Evolutionary conservation across 2,797 vertebrate genomes (phyloP).

Genomic region (Myotis daubentonii): DNA sequence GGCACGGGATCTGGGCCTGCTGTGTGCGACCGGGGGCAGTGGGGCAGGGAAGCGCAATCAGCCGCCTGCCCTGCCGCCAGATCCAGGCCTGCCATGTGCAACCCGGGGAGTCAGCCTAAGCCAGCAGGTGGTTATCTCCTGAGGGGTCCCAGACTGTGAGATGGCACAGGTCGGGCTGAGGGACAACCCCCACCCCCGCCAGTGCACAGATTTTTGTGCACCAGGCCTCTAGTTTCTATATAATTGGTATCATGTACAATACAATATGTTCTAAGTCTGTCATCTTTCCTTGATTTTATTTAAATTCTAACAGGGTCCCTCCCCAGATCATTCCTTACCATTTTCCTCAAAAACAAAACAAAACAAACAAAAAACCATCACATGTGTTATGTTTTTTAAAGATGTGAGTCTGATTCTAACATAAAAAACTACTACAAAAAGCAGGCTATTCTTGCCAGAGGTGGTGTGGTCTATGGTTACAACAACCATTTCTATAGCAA

Average conservation of each 20-base stretch:
- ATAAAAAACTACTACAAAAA: not conserved
- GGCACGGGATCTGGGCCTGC: no score
- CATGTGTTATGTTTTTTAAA: not conserved
- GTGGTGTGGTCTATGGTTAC: not conserved
- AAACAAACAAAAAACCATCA: not conserved
- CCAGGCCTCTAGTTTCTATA: not conserved
- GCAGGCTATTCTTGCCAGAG: not conserved
- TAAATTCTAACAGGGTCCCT: not conserved
- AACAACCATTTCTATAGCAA: not conserved
- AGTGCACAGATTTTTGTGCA: no score
- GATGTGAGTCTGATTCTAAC: not conserved
- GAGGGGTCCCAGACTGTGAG: no score
- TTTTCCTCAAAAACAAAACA: not conserved
- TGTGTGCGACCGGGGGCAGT: fast-evolving
- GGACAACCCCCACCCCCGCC: no score
- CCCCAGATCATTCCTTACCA: not conserved
- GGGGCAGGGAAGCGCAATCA: no score
- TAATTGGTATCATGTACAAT: not conserved
- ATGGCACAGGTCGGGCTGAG: no score
- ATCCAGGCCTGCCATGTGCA: no score
- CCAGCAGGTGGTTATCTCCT: no score
- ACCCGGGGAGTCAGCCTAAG: no score
- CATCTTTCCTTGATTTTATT: not conserved
- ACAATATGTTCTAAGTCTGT: not conserved
- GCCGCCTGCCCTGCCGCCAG: no score